Conservation (phyloP, 2,888 invertebrate genomes). For the Rugalucina vietnamica region DNA sequence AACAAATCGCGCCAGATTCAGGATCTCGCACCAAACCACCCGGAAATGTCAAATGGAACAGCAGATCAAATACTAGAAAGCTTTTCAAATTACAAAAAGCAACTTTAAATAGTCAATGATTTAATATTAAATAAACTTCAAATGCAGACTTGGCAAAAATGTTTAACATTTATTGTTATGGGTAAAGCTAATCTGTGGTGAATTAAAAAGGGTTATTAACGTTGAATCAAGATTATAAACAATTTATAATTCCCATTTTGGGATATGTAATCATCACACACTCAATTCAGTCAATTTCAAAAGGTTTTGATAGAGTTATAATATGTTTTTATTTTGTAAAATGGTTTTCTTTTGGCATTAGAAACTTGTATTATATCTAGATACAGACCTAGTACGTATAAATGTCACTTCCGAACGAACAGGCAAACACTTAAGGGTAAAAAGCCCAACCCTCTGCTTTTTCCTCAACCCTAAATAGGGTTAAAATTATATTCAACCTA, state of each 20-base stretch:
- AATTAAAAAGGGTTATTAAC: constrained; percentile 48
- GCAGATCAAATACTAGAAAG: not conserved
- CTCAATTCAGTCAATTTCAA: not conserved
- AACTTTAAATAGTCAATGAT: constrained; percentile 1
- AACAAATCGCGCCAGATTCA: constrained; percentile 6
- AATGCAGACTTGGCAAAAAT: constrained; percentile 50
- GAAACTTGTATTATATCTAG: too few species aligned
- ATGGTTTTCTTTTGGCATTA: too few species aligned
- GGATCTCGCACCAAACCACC: not conserved
- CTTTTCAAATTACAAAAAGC: not conserved
- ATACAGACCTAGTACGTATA: too few species aligned
- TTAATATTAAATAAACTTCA: constrained; percentile 24
- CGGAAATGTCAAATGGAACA: not conserved
- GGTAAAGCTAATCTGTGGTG: constrained; percentile 36
- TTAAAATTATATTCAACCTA: too few species aligned
- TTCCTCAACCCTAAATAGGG: too few species aligned
- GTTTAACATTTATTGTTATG: constrained; percentile 44
- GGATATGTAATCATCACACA: constrained; percentile 7
- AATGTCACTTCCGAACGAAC: too few species aligned
- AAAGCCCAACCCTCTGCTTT: too few species aligned
- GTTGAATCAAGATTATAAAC: constrained; percentile 45
- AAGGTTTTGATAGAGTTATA: not conserved
- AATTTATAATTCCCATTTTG: not conserved
- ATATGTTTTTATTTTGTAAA: constrained; percentile 6
- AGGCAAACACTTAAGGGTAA: too few species aligned